A percentile compares a stretch with the other conserved stretches of the same genome.
Conservation (phyloP, 2,113 vertebrate species). For the Polypterus senegalus region DNA sequence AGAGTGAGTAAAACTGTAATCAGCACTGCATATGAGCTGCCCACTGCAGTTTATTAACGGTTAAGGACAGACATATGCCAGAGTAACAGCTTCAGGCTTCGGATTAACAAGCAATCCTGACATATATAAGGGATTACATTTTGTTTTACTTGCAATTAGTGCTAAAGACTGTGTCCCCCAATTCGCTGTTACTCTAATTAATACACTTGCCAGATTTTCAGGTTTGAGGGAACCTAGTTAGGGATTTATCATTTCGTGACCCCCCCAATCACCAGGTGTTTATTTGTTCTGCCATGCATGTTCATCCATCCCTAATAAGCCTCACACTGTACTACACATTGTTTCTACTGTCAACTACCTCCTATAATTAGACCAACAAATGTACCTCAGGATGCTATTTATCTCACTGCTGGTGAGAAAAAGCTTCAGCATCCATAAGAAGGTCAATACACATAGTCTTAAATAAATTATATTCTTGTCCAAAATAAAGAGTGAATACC, state of each 20-base stretch:
- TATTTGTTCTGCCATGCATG: slow-evolving; percentile 1
- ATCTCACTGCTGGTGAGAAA: slow-evolving; percentile 6
- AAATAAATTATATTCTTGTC: slow-evolving; percentile 2
- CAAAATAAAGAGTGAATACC: not conserved
- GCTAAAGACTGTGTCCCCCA: too few relatives aligned
- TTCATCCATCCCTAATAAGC: not conserved
- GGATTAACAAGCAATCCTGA: too few relatives aligned
- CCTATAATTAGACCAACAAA: slow-evolving; percentile 9
- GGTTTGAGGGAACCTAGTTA: too few relatives aligned
- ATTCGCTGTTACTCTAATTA: too few relatives aligned
- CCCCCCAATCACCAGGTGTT: not conserved
- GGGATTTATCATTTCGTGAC: not conserved
- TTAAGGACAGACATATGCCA: too few relatives aligned
- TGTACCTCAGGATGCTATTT: slow-evolving; percentile 5
- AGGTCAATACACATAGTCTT: slow-evolving; percentile 3
- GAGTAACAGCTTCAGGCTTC: too few relatives aligned
- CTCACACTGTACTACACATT: not conserved
- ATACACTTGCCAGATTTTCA: too few relatives aligned
- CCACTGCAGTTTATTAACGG: too few relatives aligned
- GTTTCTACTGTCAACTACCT: not conserved
- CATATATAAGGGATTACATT: too few relatives aligned
- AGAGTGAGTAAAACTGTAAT: too few relatives aligned
- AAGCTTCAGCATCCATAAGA: not conserved
- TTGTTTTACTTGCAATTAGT: too few relatives aligned
- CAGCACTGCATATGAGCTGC: too few relatives aligned